Evolutionary conservation across 2,888 invertebrate species (phyloP).

Genomic region (Diaperis boleti): DNA sequence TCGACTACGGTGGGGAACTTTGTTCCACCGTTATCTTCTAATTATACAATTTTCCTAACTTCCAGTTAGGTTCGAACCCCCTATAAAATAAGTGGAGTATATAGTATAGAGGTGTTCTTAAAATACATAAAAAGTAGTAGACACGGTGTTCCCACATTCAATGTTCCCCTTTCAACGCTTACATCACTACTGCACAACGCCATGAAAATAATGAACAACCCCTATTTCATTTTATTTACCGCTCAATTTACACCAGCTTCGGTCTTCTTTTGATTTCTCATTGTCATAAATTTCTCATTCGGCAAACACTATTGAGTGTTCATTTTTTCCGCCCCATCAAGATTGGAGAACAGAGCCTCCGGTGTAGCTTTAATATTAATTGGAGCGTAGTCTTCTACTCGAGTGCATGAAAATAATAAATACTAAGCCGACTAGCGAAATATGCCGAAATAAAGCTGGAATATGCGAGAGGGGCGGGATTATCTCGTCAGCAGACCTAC

Average conservation of each 20-base stretch:
- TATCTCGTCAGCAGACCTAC: conserved; percentile 43
- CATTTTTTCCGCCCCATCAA: conserved; percentile 20
- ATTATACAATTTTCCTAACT: conserved; percentile 31
- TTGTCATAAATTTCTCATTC: conserved; percentile 17
- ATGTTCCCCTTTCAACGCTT: too few relatives aligned
- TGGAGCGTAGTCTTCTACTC: conserved; percentile 31
- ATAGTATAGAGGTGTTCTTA: too few relatives aligned
- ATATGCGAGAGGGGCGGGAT: conserved; percentile 35
- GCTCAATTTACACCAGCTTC: conserved; percentile 7
- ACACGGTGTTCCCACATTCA: too few relatives aligned
- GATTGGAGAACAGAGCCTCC: conserved; percentile 5
- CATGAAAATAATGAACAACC: not conserved
- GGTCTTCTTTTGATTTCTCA: conserved; percentile 9
- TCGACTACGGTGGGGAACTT: not conserved
- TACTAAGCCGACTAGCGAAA: conserved; percentile 41
- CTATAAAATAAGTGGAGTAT: too few relatives aligned
- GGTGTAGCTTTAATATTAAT: conserved; percentile 32
- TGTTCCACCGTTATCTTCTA: conserved; percentile 25
- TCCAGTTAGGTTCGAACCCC: too few relatives aligned
- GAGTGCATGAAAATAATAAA: conserved; percentile 43
- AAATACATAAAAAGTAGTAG: too few relatives aligned
- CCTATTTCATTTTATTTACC: conserved; percentile 18
- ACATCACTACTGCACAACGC: too few relatives aligned
- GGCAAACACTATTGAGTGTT: not conserved
- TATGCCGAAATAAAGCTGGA: conserved; percentile 40